Conservation (phyloP, 2,888 invertebrate species). For the Aspidiotus destructor region DNA sequence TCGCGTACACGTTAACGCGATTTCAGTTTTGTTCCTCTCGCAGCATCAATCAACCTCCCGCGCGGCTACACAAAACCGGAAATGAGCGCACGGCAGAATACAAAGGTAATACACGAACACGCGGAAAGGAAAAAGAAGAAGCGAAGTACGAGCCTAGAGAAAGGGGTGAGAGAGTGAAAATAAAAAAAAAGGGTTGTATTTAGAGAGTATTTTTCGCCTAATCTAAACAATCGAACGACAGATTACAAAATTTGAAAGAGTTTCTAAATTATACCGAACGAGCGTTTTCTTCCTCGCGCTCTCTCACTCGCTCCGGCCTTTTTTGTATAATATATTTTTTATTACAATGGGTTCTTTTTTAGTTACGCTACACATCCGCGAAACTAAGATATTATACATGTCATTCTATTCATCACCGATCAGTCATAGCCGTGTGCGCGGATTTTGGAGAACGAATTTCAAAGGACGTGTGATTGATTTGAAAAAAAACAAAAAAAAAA, state of each 20-base stretch:
- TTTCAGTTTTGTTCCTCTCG: too few species aligned
- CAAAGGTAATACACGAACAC: too few species aligned
- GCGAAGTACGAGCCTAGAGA: too few species aligned
- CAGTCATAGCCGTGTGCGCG: conserved; percentile 16
- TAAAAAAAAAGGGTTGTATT: background rate
- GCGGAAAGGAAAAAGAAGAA: too few species aligned
- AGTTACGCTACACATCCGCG: conserved; percentile 6
- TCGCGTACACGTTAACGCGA: too few species aligned
- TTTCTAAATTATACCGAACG: conserved; percentile 25
- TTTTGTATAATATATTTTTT: background rate
- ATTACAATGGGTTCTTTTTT: conserved; percentile 13
- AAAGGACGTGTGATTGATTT: background rate
- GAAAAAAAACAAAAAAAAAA: too few species aligned
- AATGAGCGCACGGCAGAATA: too few species aligned
- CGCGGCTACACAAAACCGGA: too few species aligned
- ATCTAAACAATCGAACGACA: conserved; percentile 25
- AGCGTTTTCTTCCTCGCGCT: too few species aligned
- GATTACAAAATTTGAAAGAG: conserved; percentile 30
- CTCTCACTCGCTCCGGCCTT: too few species aligned
- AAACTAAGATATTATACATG: conserved; percentile 28
- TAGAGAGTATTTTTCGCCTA: background rate
- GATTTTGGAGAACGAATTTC: background rate
- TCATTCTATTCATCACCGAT: conserved; percentile 32
- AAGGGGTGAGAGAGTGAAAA: too few species aligned
- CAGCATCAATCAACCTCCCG: too few species aligned